phyloP scores from a whole-genome alignment of 2,888 invertebrate genomes.

The Tetheella fluctuosa region DNA sequence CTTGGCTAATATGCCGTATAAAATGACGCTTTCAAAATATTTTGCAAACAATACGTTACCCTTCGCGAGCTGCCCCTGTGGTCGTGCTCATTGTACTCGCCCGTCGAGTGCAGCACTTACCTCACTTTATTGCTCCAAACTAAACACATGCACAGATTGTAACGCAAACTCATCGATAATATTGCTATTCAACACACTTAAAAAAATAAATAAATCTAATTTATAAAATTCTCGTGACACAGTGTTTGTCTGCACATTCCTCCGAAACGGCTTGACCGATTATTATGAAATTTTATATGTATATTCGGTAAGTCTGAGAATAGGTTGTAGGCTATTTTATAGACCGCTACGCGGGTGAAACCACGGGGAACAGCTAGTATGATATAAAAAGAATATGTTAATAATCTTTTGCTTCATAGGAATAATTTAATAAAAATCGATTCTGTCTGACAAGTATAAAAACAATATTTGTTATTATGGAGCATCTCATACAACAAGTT shows the following conservation, averaged over 20 bases:
- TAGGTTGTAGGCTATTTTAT: too few relatives aligned
- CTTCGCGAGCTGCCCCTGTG: slow-evolving; percentile 60
- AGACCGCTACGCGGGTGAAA: too few relatives aligned
- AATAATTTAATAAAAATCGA: too few relatives aligned
- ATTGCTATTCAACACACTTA: not conserved
- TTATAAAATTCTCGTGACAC: too few relatives aligned
- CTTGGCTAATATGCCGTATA: slow-evolving; percentile 79
- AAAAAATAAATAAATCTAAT: not conserved
- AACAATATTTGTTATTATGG: too few relatives aligned
- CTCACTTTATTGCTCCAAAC: slow-evolving; percentile 31
- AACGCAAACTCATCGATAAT: slow-evolving; percentile 5
- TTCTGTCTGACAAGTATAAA: too few relatives aligned
- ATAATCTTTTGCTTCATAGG: not conserved
- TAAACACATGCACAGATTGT: slow-evolving; percentile 43
- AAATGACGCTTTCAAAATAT: slow-evolving; percentile 83
- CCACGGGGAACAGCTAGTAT: too few relatives aligned
- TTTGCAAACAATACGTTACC: slow-evolving; percentile 81
- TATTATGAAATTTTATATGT: too few relatives aligned
- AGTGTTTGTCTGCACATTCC: too few relatives aligned
- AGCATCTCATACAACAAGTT: not conserved
- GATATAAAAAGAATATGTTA: not conserved
- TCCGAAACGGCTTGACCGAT: too few relatives aligned
- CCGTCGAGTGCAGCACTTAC: slow-evolving; percentile 67
- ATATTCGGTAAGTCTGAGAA: too few relatives aligned
- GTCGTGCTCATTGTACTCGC: slow-evolving; percentile 52